A percentile compares a stretch with the other conserved stretches of the same genome.
phyloP scores from a whole-genome alignment of 2,888 invertebrate genomes.

The Sacculina carcini region DNA sequence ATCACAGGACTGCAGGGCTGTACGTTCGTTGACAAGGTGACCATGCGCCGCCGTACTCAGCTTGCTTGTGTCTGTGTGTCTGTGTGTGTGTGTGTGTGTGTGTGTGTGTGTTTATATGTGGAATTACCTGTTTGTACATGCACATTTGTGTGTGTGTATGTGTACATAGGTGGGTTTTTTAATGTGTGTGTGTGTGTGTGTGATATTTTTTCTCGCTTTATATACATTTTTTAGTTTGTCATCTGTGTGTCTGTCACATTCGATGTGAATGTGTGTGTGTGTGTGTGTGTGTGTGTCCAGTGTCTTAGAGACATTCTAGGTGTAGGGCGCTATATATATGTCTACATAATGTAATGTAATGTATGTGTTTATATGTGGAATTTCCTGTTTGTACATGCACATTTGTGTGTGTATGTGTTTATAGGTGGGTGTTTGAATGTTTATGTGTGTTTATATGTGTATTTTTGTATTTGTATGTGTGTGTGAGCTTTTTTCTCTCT shows the following conservation, averaged over 20 bases:
- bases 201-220: too few relatives aligned
- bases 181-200: neutral
- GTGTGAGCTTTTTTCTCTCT: neutral
- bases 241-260: too few relatives aligned
- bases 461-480: neutral
- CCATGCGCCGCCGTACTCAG: slow-evolving; percentile 7
- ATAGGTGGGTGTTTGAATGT: too few relatives aligned
- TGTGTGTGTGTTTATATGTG: neutral
- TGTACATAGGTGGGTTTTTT: neutral
- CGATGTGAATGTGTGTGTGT: too few relatives aligned
- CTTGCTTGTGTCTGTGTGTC: neutral
- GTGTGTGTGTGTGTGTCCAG: too few relatives aligned
- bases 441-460: neutral
- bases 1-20: slow-evolving; percentile 76
- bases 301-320: too few relatives aligned
- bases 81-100: neutral
- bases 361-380: too few relatives aligned
- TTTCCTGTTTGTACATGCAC: too few relatives aligned
- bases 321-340: too few relatives aligned
- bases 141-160: neutral
- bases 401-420: too few relatives aligned
- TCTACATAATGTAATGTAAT: too few relatives aligned
- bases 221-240: too few relatives aligned
- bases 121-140: neutral
- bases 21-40: slow-evolving; percentile 64